These are phyloP conservation scores for Pseudomyrmex flavicornis DNA, from an alignment of 1,140 invertebrate genomes.

Conservation along the genomic window DNA sequence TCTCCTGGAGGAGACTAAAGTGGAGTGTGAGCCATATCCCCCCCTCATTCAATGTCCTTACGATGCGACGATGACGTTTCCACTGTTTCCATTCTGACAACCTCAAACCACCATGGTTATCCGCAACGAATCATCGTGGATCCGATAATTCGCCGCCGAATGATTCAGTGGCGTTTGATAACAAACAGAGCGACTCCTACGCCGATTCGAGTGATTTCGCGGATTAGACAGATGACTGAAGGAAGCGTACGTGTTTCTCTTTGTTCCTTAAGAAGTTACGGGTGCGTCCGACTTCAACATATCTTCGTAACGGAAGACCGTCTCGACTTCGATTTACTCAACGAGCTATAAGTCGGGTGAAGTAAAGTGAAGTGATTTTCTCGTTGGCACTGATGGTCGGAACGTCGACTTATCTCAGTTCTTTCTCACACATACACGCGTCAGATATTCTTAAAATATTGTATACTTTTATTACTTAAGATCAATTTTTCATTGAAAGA, in stretches of 20 bases:
- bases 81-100: slow-evolving; percentile 54
- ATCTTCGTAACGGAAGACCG: neutral
- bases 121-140: slow-evolving; percentile 60
- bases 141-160: slow-evolving; percentile 8
- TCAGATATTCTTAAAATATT: too few relatives aligned
- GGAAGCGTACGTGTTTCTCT: neutral
- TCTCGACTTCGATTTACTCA: slow-evolving; percentile 1
- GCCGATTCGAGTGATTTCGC: slow-evolving; percentile 41
- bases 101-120: slow-evolving; percentile 29
- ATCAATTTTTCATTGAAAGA: neutral
- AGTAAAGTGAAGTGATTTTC: neutral
- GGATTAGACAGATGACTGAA: slow-evolving; percentile 26
- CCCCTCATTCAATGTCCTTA: slow-evolving; percentile 18
- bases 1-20: slow-evolving; percentile 65
- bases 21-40: slow-evolving; percentile 71
- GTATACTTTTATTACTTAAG: too few relatives aligned
- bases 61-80: slow-evolving; percentile 66
- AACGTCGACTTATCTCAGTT: neutral
- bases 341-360: neutral
- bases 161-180: slow-evolving; percentile 69
- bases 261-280: neutral
- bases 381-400: neutral
- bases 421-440: too few relatives aligned
- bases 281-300: slow-evolving; percentile 7
- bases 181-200: neutral